These are phyloP conservation scores for Macrotrachela quadricornifera DNA, from an alignment of 1,140 invertebrate species.

Conservation along the genomic window DNA sequence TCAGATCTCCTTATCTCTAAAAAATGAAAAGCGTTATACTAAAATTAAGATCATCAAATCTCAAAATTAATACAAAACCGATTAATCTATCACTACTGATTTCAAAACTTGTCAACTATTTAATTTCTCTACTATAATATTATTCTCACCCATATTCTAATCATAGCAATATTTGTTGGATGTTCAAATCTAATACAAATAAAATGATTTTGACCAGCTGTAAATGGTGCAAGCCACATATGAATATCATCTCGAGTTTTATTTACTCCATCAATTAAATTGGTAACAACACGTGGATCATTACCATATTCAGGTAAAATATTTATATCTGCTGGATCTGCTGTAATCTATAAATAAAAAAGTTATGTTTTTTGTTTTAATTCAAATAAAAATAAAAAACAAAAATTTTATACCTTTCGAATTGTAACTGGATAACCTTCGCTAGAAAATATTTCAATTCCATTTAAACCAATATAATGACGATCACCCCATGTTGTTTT, in stretches of 20 bases:
- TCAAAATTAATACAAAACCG: no score
- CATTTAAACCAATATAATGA: conserved; percentile 54
- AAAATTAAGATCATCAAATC: no score
- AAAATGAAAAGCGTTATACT: no score
- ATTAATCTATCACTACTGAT: no score
- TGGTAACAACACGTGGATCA: conserved; percentile 39
- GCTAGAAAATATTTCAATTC: conserved; percentile 50
- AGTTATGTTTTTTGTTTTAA: no score
- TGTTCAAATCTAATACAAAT: conserved; percentile 40
- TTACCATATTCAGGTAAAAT: conserved; percentile 37
- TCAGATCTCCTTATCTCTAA: no score
- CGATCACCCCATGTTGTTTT: conserved; percentile 56
- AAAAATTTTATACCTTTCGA: conserved; percentile 10
- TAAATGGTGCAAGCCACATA: conserved; percentile 48
- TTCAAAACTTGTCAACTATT: no score
- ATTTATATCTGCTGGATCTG: conserved; percentile 40
- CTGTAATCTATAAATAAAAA: conserved; percentile 26
- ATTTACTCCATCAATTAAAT: conserved; percentile 47
- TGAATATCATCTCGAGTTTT: conserved; percentile 50
- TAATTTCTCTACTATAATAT: neutral
- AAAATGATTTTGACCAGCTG: conserved; percentile 35
- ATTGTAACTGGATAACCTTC: conserved; percentile 35
- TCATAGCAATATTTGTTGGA: conserved; percentile 40
- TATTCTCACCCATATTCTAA: conserved; percentile 50
- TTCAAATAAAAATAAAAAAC: no score